Evolutionary conservation across 2,888 invertebrate species (phyloP).

Genomic region (Leptinotarsa haldemani): DNA sequence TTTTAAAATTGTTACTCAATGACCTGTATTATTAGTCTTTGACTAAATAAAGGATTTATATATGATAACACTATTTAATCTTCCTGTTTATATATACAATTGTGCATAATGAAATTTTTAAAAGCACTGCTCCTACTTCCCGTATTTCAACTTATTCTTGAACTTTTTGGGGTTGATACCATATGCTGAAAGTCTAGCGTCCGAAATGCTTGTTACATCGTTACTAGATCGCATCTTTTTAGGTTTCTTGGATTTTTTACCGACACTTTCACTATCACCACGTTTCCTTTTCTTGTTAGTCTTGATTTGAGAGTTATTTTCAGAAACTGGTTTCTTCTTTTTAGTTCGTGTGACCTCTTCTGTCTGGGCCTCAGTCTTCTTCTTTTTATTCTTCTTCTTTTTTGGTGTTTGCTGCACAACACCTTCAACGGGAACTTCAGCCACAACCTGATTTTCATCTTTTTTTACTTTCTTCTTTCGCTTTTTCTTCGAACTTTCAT

Average conservation of each 20-base stretch:
- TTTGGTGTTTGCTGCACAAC: constrained; percentile 14
- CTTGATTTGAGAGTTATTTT: not conserved
- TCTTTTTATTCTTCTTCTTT: constrained; percentile 21
- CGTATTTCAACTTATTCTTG: constrained; percentile 79
- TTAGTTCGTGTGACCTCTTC: not conserved
- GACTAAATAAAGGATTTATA: too few relatives aligned
- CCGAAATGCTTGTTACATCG: constrained; percentile 68
- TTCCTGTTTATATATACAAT: too few relatives aligned
- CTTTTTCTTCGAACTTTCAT: constrained; percentile 30
- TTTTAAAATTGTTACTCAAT: too few relatives aligned
- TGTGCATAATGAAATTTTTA: too few relatives aligned
- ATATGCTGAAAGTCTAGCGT: constrained; percentile 88
- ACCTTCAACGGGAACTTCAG: not conserved
- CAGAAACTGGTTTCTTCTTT: constrained; percentile 43
- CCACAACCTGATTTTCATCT: constrained; percentile 39
- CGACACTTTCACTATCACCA: constrained; percentile 11
- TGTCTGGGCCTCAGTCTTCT: constrained; percentile 39
- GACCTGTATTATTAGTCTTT: too few relatives aligned
- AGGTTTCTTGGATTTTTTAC: constrained; percentile 32
- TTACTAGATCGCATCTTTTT: constrained; percentile 29
- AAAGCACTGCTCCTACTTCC: constrained; percentile 15
- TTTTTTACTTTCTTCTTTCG: constrained; percentile 38
- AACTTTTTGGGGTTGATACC: constrained; percentile 93
- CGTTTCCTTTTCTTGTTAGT: constrained; percentile 20
- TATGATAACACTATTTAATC: too few relatives aligned